A percentile compares a stretch with the other conserved stretches of the same genome.
phyloP scores from a whole-genome alignment of 2,797 vertebrate species.

The Enteromius anoplus region DNA sequence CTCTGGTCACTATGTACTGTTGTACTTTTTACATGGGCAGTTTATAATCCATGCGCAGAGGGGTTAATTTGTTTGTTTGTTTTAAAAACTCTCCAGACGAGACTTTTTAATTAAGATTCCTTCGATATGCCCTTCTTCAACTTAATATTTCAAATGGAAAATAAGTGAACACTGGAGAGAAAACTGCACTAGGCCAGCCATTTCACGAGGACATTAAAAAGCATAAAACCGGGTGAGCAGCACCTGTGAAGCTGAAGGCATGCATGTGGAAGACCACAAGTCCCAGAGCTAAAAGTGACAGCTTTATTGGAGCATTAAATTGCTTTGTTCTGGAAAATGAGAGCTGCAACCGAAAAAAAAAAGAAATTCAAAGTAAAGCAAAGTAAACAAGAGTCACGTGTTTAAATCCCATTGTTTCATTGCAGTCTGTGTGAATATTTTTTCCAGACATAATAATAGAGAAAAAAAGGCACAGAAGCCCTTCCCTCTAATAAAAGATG shows the following conservation, averaged over 20 bases:
- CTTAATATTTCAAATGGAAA: neutral
- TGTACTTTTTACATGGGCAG: neutral
- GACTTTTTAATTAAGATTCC: neutral
- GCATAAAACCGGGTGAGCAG: conserved; percentile 14
- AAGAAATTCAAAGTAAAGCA: neutral
- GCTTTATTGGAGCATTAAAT: conserved; percentile 38
- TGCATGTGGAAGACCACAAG: conserved; percentile 26
- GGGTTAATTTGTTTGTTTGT: no score
- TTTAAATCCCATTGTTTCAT: conserved; percentile 13
- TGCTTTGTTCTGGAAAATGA: conserved; percentile 45
- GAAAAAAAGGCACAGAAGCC: neutral
- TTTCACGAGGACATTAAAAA: neutral
- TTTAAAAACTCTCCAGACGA: neutral
- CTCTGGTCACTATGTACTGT: neutral
- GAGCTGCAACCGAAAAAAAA: neutral
- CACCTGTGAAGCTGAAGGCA: conserved; percentile 40
- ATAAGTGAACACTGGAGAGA: neutral
- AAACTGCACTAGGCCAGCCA: neutral
- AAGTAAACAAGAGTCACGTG: conserved; percentile 32
- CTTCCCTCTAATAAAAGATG: conserved; percentile 34
- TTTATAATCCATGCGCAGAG: neutral
- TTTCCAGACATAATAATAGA: conserved; percentile 22
- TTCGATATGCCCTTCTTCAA: neutral
- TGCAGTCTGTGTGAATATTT: conserved; percentile 3
- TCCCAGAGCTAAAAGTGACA: conserved; percentile 40